Base-by-base conservation (phyloP, 2,888 invertebrate species). In the Agonopterix arenella region DNA sequence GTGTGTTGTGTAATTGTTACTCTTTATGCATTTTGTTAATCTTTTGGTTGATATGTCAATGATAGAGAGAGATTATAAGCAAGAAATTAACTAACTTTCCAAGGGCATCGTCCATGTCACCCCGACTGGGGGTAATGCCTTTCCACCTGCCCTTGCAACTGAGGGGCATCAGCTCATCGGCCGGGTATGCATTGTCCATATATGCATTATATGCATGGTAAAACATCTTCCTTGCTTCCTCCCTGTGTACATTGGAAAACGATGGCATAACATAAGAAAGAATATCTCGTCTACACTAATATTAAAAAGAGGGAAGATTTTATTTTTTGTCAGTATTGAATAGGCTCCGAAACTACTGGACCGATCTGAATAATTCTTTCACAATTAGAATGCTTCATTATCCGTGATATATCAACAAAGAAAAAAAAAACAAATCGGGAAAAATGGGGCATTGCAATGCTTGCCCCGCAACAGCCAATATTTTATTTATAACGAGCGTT, bases 151-250 rank as follows among this genome's bases (percentile, higher is more conserved):
- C 99, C 70, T 94, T 93, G 80, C 99, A 99, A 69, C 96, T 96
- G 40, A 99, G 89, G 1, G 99, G 99, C 98, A 98, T 98, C 59
- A 99, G 85, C 84, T 99, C 99, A 89, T 99, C 99, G 11, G 98
- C 98, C 48, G 99, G 99, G 85, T 96, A 99, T 10, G 99, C 99
- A 90, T 98, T 95, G 66, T 96, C 96, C 97, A 98, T 98, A 69
- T 98, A 98, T 1, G 97, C 95, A 70, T 94, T 91, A 75, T 98
- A 98, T 3, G 97, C 98, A 91, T 98, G 98, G 78, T 97, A 96
- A 80, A 98, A 98, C 98, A 99, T 98, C 70, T 96, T 95, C 51
- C 96, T 90, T 10, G 97, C 93, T 85, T 98, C 96, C 68, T 97
- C 96, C 78, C 97, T 97, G 69, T 40, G n/a, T n/a, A 43, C 10